These are phyloP conservation scores for Heteromurus nitidus DNA, from an alignment of 2,888 invertebrate species.

Conservation along the genomic window DNA sequence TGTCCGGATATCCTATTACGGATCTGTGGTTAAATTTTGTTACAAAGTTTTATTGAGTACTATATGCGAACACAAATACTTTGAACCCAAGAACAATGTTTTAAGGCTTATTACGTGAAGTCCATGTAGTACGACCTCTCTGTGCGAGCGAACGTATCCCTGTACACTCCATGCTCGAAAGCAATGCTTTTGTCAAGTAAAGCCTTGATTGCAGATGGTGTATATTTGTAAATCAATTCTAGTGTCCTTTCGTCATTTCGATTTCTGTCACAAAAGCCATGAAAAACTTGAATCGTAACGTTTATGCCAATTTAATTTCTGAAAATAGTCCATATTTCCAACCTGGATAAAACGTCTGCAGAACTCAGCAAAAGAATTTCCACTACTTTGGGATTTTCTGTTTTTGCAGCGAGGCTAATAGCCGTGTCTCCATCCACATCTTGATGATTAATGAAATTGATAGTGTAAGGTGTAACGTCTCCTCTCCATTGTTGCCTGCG, in stretches of 20 bases:
- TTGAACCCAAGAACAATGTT: not conserved
- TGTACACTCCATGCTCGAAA: constrained; percentile 31
- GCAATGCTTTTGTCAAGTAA: constrained; percentile 37
- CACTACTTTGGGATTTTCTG: constrained; percentile 42
- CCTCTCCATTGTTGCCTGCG: constrained; percentile 16
- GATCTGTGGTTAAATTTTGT: not conserved
- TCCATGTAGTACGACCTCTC: constrained; percentile 39
- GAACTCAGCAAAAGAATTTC: constrained; percentile 28
- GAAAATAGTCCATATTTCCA: not conserved
- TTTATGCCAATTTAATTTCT: not conserved
- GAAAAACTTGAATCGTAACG: not conserved
- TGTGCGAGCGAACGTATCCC: constrained; percentile 2
- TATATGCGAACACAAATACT: not conserved
- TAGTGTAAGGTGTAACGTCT: not conserved
- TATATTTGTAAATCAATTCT: constrained; percentile 36
- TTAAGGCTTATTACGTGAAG: constrained; percentile 22
- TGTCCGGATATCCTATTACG: not conserved
- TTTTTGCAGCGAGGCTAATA: constrained; percentile 25
- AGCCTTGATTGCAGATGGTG: constrained; percentile 32
- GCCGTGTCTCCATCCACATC: constrained; percentile 25
- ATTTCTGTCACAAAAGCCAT: not conserved
- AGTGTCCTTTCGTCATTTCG: not conserved
- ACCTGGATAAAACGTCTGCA: constrained; percentile 33
- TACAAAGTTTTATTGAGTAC: not conserved
- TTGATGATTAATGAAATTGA: constrained; percentile 34